Conservation (phyloP, 2,888 invertebrate species). For the Hemicrepidius hirtus region DNA sequence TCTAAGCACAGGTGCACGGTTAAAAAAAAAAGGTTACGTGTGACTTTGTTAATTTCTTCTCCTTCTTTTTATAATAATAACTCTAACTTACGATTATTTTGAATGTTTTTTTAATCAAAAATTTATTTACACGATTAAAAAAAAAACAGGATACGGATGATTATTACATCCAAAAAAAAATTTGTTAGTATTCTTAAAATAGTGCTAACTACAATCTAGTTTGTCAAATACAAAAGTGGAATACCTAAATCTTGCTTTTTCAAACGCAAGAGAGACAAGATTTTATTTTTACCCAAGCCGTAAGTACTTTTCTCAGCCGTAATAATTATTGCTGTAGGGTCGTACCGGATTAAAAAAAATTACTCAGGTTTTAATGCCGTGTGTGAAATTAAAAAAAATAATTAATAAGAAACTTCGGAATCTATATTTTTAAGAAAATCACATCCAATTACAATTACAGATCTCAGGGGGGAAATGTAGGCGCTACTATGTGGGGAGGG, state of each 20-base stretch:
- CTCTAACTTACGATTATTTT: conserved; percentile 11
- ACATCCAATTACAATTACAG: no score
- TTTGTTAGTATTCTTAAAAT: conserved; percentile 38
- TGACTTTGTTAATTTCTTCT: conserved; percentile 25
- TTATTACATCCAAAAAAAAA: conserved; percentile 26
- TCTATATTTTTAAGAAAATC: neutral
- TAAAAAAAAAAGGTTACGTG: conserved; percentile 26
- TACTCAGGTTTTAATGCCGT: conserved; percentile 3
- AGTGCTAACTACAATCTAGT: conserved; percentile 37
- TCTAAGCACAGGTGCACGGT: conserved; percentile 47
- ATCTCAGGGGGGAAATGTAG: no score
- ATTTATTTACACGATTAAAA: conserved; percentile 19
- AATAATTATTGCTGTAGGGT: neutral
- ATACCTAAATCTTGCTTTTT: conserved; percentile 17
- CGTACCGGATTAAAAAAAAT: no score
- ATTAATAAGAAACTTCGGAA: no score
- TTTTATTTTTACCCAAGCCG: conserved; percentile 18
- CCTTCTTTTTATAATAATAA: neutral
- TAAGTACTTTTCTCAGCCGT: conserved; percentile 18
- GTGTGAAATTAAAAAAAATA: no score
- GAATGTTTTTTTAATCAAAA: conserved; percentile 7
- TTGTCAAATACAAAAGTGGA: conserved; percentile 38
- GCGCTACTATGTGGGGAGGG: no score
- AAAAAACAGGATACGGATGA: neutral
- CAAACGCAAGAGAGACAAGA: neutral